phyloP scores from a whole-genome alignment of 2,888 invertebrate species.

The Chalcis sispes region DNA sequence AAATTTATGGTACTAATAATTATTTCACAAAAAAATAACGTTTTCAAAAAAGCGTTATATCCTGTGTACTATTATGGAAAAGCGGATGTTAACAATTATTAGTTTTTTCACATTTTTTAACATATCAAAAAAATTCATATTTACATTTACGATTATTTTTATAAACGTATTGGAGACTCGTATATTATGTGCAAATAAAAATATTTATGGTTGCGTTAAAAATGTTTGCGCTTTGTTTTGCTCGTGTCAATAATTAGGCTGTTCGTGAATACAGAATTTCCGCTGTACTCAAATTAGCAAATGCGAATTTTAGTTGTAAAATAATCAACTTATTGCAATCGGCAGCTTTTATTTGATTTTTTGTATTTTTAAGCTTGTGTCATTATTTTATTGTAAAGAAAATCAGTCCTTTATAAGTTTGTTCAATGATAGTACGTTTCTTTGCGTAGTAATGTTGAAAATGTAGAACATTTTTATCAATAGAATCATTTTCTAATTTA shows the following conservation, averaged over 20 bases:
- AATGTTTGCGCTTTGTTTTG: not conserved
- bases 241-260: slow-evolving; percentile 35
- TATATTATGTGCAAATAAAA: slow-evolving; percentile 3
- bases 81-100: too few relatives aligned
- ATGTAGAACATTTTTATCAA: too few relatives aligned
- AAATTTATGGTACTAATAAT: slow-evolving; percentile 27
- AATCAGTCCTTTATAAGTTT: too few relatives aligned
- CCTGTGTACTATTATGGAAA: slow-evolving; percentile 1
- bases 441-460: too few relatives aligned
- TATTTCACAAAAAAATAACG: not conserved
- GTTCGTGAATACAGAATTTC: slow-evolving; percentile 36
- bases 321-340: slow-evolving; percentile 38
- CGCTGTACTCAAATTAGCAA: slow-evolving; percentile 18
- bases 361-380: not conserved
- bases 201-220: slow-evolving; percentile 18
- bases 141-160: too few relatives aligned
- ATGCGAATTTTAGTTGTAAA: slow-evolving; percentile 39
- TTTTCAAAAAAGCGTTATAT: not conserved
- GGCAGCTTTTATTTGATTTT: slow-evolving; percentile 41
- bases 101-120: too few relatives aligned
- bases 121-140: too few relatives aligned
- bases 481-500: too few relatives aligned
- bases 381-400: not conserved
- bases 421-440: too few relatives aligned
- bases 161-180: too few relatives aligned